Evolutionary conservation across 35 echinoderm and acorn worm genomes (phyloP), one percentile per base, ranked within the genome.

Genomic region (Strongylocentrotus purpuratus): DNA sequence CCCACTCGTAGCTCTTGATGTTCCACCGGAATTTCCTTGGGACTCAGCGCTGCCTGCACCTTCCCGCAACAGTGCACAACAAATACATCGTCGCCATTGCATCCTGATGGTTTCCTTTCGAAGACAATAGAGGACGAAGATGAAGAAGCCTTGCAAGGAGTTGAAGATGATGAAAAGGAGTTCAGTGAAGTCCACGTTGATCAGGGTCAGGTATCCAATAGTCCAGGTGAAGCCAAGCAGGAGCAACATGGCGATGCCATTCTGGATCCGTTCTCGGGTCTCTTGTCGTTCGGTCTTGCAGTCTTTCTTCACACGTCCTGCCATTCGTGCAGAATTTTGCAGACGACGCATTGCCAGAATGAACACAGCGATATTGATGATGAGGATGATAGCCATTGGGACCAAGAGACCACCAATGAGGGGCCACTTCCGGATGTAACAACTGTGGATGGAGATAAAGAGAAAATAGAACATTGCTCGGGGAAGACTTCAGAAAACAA

Each of bases 161-260:
- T 98, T 98, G 94, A 94, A 98, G 48, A 98, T 47, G 32, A 95
- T 94, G 46, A 98, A 98, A 4, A 98, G 50, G 33, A 96, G 22
- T 31, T 98, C 88, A 70, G 95, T 88, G 12, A 92, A 60, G 28
- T 94, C 89, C 22, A 31, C 88, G 14, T 88, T 71, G 31, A 95
- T 93, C 33, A 94, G 31, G 0, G 96, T 55, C 18, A 97, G 90
- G 88, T 95, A 95, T 22, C 96, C 96, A 55, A 91, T 95, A 11
- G 46, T 70, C 96, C 94, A 97, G 31, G 96, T 97, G 52, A 97
- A 71, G 0, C 96, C 96, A 46, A 97, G 90, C 45, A 95, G 41
- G 88, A 97, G 86, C 13, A 60, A 7, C 3, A 94, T 60, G 31
- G 94, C 95, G 25, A 95, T 94, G 25, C 88, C 94, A 31, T 86